Evolutionary conservation across 1,140 invertebrate species (phyloP), one percentile per base, ranked within the genome.

Genomic region (Spodoptera frugiperda): DNA sequence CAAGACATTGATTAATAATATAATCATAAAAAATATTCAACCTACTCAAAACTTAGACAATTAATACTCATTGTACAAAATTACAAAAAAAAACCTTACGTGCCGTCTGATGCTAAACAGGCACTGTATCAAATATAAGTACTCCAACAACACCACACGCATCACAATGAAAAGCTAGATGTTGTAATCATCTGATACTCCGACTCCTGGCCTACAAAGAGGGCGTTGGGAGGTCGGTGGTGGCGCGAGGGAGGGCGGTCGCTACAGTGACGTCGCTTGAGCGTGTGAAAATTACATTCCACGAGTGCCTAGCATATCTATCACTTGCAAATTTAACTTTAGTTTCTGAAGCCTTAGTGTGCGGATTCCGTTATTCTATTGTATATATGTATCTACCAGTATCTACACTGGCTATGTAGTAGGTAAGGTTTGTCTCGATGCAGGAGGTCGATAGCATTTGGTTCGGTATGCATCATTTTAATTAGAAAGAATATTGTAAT

Each of bases 201-300:
- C 54, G 21, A 44, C 25, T 67, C 63, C 21, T 9, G 5, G 44
- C 1, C 44, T 67, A 67, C 21, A 70, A 21, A 55, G 55, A 77
- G 82, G 65, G 78, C 75, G 82, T 73, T n/a, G 46, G 25, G 33
- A 30, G 79, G 14, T 25, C 19, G 49, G 21, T 78, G 76, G 80
- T 77, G 79, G 70, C 65, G 61, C 55, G 71, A 78, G 70, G 78
- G 53, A 48, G 76, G 59, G 84, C 33, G 33, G 33, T 39, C 33
- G 83, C 74, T 72, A 77, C 87, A 85, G 85, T 89, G 89, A 89
- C 89, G 91, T 89, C 89, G 89, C 86, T 85, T 86, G 85, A 88
- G 89, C 89, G 91, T 90, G 93, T 90, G 93, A 93, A 94, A 94
- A 94, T 94, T 94, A 94, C 93, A 94, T 94, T 94, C 93, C 93